These are phyloP conservation scores for Lepidurus arcticus DNA, from an alignment of 1,140 invertebrate species.

Conservation along the genomic window DNA sequence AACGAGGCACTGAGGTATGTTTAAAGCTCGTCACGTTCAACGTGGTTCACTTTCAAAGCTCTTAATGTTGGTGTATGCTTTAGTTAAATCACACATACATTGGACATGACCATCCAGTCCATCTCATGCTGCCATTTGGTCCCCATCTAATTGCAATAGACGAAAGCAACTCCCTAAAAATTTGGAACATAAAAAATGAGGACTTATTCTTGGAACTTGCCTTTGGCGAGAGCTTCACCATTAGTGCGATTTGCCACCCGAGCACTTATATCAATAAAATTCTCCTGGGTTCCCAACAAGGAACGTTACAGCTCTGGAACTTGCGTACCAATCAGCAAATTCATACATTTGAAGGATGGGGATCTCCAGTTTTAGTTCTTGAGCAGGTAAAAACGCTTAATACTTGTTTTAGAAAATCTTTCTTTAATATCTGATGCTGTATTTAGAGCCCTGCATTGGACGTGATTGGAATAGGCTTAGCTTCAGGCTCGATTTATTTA, in stretches of 20 bases:
- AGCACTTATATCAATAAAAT: slow-evolving; percentile 92
- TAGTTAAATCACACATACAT: slow-evolving; percentile 70
- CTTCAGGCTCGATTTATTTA: slow-evolving; percentile 72
- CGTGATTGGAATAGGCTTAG: slow-evolving; percentile 79
- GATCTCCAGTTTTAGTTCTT: slow-evolving; percentile 59
- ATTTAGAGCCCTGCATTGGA: slow-evolving; percentile 74
- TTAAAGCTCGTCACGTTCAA: not conserved
- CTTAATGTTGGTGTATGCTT: slow-evolving; percentile 29
- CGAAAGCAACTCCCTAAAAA: slow-evolving; percentile 63
- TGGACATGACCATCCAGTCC: slow-evolving; percentile 67
- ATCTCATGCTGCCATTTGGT: slow-evolving; percentile 79
- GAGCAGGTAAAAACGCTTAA: slow-evolving; percentile 50
- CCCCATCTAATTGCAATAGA: slow-evolving; percentile 79
- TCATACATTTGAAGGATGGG: slow-evolving; percentile 75
- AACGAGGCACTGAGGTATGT: slow-evolving; percentile 67
- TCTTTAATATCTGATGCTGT: slow-evolving; percentile 27
- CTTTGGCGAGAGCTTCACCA: slow-evolving; percentile 66
- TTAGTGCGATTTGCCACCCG: slow-evolving; percentile 77
- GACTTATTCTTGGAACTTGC: slow-evolving; percentile 46
- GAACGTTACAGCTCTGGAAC: slow-evolving; percentile 85
- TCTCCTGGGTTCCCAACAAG: slow-evolving; percentile 83
- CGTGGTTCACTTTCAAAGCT: not conserved
- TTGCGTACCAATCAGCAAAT: slow-evolving; percentile 69
- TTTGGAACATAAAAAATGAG: slow-evolving; percentile 75
- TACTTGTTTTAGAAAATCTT: not conserved